These are phyloP conservation scores for Cyprinodon diabolis DNA, from an alignment of 2,797 vertebrate genomes.

Conservation along the genomic window DNA sequence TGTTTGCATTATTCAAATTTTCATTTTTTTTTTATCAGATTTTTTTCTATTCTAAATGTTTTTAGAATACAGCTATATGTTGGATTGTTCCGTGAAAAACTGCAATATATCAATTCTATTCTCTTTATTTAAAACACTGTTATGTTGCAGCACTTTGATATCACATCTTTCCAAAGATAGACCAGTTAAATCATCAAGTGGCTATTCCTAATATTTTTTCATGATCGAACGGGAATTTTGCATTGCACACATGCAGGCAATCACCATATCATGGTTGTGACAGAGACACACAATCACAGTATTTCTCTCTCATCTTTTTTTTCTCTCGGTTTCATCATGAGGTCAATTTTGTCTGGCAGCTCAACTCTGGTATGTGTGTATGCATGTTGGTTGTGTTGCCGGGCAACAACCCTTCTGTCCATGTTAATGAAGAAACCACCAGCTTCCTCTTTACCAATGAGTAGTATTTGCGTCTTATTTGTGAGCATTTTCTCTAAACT, in stretches of 20 bases:
- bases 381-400: slow-evolving; percentile 66
- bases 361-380: slow-evolving; percentile 71
- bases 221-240: slow-evolving; percentile 12
- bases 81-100: slow-evolving; percentile 1
- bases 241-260: slow-evolving; percentile 32
- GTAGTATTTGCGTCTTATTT: slow-evolving; percentile 4
- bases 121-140: slow-evolving; percentile 47
- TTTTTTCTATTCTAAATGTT: background rate
- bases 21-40: background rate
- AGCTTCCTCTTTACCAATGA: slow-evolving; percentile 20
- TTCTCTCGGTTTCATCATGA: slow-evolving; percentile 21
- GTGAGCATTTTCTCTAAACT: slow-evolving; percentile 1
- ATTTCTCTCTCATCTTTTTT: slow-evolving; percentile 4
- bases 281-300: slow-evolving; percentile 1
- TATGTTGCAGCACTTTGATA: slow-evolving; percentile 29
- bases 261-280: slow-evolving; percentile 10
- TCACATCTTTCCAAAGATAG: slow-evolving; percentile 30
- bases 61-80: slow-evolving; percentile 19
- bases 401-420: slow-evolving; percentile 46
- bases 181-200: slow-evolving; percentile 24
- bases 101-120: slow-evolving; percentile 9
- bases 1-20: background rate
- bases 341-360: slow-evolving; percentile 26
- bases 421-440: slow-evolving; percentile 48
- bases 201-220: background rate